Evolutionary conservation across 1,140 invertebrate genomes (phyloP).

Genomic region (Drosophila burlai): DNA sequence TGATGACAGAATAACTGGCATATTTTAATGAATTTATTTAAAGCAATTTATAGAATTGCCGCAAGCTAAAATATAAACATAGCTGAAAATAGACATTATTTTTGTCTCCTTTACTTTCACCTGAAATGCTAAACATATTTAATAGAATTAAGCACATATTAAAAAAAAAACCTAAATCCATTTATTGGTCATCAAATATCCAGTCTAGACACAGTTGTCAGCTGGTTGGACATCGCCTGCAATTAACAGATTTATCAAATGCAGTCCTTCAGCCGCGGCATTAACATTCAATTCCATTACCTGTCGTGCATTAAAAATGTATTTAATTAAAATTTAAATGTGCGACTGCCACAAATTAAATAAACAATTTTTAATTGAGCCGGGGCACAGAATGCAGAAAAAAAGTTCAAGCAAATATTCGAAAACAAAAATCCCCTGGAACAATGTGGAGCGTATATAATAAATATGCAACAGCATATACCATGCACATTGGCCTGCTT

Average conservation of each 20-base stretch:
- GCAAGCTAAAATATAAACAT: no score
- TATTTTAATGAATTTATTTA: neutral
- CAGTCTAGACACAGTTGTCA: conserved; percentile 39
- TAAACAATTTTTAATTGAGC: conserved; percentile 82
- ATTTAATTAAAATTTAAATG: conserved; percentile 80
- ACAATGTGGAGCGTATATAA: conserved; percentile 31
- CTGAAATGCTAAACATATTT: neutral
- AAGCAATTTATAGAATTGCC: neutral
- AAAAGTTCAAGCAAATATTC: conserved; percentile 70
- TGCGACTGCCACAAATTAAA: conserved; percentile 77
- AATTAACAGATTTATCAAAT: conserved; percentile 57
- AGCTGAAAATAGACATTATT: neutral
- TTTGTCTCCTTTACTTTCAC: neutral
- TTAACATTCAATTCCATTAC: conserved; percentile 58
- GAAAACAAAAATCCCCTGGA: conserved; percentile 45
- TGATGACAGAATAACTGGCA: neutral
- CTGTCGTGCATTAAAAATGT: conserved; percentile 64
- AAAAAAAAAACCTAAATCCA: neutral
- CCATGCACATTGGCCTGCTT: conserved; percentile 51
- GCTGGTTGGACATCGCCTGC: conserved; percentile 11
- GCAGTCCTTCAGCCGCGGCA: conserved; percentile 27
- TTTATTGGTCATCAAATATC: neutral
- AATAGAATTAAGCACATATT: conserved; percentile 5
- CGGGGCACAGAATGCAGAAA: conserved; percentile 32
- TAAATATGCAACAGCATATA: conserved; percentile 39